Base-by-base conservation (phyloP, 1,140 invertebrate genomes). In the Chlorops oryzae region DNA sequence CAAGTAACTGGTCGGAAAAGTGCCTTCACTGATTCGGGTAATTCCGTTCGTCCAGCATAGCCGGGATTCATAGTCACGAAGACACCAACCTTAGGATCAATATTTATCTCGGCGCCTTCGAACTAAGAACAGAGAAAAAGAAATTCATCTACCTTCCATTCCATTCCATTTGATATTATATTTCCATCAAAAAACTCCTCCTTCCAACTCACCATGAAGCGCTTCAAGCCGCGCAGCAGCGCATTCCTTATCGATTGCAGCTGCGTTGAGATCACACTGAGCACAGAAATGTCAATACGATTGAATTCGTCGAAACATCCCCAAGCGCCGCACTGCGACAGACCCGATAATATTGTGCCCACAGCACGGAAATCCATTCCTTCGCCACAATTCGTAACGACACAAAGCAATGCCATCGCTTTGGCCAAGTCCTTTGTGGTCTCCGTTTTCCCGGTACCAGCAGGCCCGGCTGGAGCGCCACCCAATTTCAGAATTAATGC, bases 41-140 rank as follows among this genome's bases (percentile, higher is more conserved):
- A 73, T 63, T 94, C 89, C 0, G 89, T 93, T 39, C 90, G 80
- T 1, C 90, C 89, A 0, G 89, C 88, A 66, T 94, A 92, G 5
- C 89, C 90, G 0, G 90, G 90, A 77, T 94, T 94, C 89, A 95
- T 93, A 7, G 91, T 94, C 34, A 94, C 92, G 63, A 95, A 96
- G 45, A 94, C 86, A 2, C 90, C 91, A 13, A 93, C 85, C 75
- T 91, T 89, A 7, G 76, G 72, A 70, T 95, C 88, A 60, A 96
- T 61, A 6, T 73, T 74, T 40, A 94, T 92, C 59, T 92, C 85
- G 63, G 84, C 79, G 3, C 84, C 86, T 75, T 92, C 90, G 76
- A 94, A 94, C 83, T 91, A 52, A 13, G 25, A 42, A 3, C 2
- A 18, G 7, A 21, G 17, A 27, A 15, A 32, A 15, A 32, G 28